Percentiles rank a stretch among this genome's conserved stretches.
Evolutionary conservation across 2,113 vertebrate species (phyloP).

Genomic region (Hymenochirus boettgeri): DNA sequence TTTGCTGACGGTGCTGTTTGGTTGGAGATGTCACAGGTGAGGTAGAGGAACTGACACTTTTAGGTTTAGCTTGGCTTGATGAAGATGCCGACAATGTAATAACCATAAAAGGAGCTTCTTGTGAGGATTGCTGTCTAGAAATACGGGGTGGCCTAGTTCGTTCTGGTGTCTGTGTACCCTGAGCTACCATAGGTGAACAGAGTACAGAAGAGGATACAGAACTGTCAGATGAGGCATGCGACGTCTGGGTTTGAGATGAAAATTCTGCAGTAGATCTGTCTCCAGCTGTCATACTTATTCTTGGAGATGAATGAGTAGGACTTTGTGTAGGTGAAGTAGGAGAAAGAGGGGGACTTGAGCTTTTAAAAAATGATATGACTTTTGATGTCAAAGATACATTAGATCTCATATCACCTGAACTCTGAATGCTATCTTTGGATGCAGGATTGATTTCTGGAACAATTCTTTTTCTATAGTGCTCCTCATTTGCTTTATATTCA

Average conservation of each 20-base stretch:
- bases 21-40: constrained; percentile 86
- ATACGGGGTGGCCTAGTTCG: constrained; percentile 69
- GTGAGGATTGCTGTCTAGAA: constrained; percentile 80
- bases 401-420: constrained; percentile 55
- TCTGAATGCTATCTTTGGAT: constrained; percentile 63
- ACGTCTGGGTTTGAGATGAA: constrained; percentile 86
- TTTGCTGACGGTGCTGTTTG: constrained; percentile 65
- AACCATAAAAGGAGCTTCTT: constrained; percentile 82
- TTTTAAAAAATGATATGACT: constrained; percentile 76
- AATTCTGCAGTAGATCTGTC: constrained; percentile 75
- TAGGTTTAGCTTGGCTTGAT: constrained; percentile 73
- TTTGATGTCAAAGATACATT: constrained; percentile 61
- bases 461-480: constrained; percentile 44
- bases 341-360: constrained; percentile 80
- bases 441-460: constrained; percentile 43
- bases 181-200: constrained; percentile 66
- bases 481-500: constrained; percentile 62
- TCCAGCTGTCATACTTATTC: constrained; percentile 46
- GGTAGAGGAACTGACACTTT: constrained; percentile 75
- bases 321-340: constrained; percentile 84
- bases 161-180: constrained; percentile 76
- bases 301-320: constrained; percentile 65
- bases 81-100: constrained; percentile 79
- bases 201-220: constrained; percentile 49
- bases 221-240: constrained; percentile 55